Base-by-base conservation (phyloP, 2,797 vertebrate genomes). In the Alcedo quadribrachys region DNA sequence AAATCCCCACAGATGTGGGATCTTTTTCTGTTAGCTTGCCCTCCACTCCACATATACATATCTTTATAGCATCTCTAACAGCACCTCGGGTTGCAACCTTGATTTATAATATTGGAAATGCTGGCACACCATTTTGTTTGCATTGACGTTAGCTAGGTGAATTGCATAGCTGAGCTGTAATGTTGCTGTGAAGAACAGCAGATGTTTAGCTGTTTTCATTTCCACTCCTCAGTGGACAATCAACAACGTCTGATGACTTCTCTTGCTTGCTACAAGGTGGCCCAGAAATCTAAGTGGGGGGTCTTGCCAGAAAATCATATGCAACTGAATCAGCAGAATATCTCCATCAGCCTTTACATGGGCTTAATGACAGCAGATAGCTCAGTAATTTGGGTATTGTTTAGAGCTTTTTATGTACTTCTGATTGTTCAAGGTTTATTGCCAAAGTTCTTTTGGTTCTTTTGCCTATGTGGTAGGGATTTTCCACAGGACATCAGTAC, bases 161-260 rank as follows among this genome's bases (percentile, higher is more conserved):
- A 28, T 42, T 82, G 81, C 75, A 68, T 54, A 37, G 61, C 5
- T 61, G 90, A 76, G 24, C 68, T 81, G 54, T 71, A 87, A 81
- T 6, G 21, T 40, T 92, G 76, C 87, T 10, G 1, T 78, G 93
- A 94, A 91, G 92, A 93, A 80, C 15, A 96, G 94, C 94, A 95
- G 96, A 96, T 96, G 88, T 96, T 94, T 77, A 93, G 65, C 19
- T 86, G 68, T 91, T 96, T 74, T 78, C 15, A 57, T 96, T 96
- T 94, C 87, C 60, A 58, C 45, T 94, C 92, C 82, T 71, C 3
- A 5, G 73, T 62, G 91, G 85, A 94, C 89, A 90, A 93, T 93
- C 92, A 71, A 20, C 42, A 53, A 71, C 5, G 71, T 75, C 58
- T 92, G 95, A 83, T 94, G 94, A 78, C 30, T 90, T 67, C 87